Base-by-base conservation (phyloP, 2,888 invertebrate genomes). In the Crossocerus cetratus region DNA sequence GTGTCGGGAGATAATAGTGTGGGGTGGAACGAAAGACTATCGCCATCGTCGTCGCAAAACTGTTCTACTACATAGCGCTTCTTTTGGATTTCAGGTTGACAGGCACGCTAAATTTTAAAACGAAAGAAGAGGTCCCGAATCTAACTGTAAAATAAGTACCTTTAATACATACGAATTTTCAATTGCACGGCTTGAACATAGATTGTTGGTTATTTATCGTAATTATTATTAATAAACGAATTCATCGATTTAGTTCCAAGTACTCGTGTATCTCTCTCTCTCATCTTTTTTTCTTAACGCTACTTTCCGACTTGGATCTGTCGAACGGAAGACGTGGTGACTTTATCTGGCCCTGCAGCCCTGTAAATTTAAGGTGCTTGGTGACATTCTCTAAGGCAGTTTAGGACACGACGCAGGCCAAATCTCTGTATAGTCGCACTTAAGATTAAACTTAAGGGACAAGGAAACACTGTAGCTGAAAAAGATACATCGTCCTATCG, bases 181-280 rank as follows among this genome's bases (percentile, higher is more conserved):
- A 75, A 77, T 79, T 74, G 74, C 78, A 78, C 83, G 78, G 80
- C 78, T 83, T 81, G 76, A 81, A 83, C 67, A 80, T 82, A 86
- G 83, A 85, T 86, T 86, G 85, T 87, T 86, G 85, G 80, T 84
- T 82, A 86, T 83, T 85, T 83, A 86, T 87, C 83, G 72, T 84
- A 80, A 81, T 83, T 79, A 82, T 86, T 80, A 84, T 79, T 76
- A 82, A 80, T 82, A 83, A 83, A 80, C 49, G 70, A 77, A 73
- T 80, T 76, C 68, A 81, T 76, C 78, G 75, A 85, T 75, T 82
- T 75, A 72, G 69, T 80, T 84, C 76, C 23, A 69, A 68, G 72
- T 70, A 59, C 49, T 49, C 32, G 60, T 77, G 53, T 68, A 62
- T 72, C 66, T 70, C 72, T 77, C 55, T 68, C 65, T 72, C 66